Base-by-base conservation (phyloP, 1,140 invertebrate species). In the Condylostylus longicornis region DNA sequence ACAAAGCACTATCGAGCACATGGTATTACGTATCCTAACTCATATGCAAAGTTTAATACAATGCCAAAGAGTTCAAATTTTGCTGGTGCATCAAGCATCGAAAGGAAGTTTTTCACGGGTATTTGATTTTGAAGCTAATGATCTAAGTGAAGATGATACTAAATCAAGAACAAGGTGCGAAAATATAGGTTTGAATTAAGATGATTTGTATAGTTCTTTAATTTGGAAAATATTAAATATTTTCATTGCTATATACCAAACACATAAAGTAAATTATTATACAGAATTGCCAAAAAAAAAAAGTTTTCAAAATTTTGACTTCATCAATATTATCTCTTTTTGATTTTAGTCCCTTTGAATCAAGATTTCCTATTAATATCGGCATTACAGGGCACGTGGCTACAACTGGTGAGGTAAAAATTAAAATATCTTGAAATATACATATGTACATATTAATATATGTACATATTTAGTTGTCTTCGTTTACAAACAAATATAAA, bases 301-400 rank as follows among this genome's bases (percentile, higher is more conserved):
- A 23, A 6, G 22, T 23, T 23, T 23, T n/a, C n/a, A n/a, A n/a
- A n/a, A n/a, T n/a, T n/a, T n/a, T n/a, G n/a, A n/a, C n/a, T n/a
- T n/a, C n/a, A 23, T 7, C 12, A n/a, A 30, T 13, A 33, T 33
- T 17, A 5, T 6, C 18, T 38, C 44, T 46, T 41, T 52, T 56
- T 42, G 50, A 40, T 69, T 69, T 44, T 56, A 77, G 79, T 58
- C 85, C 85, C 21, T 87, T 83, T 61, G 86, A 90, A 58, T 84
- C 82, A 45, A 69, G 87, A 47, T 97, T 98, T 67, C 90, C 93
- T 7, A 94, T 97, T 50, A 93, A 94, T 60, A 78, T 94, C 46
- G 94, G 91, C 14, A 91, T 95, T 43, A 95, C 89, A 8, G 89
- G 90, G 30, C 81, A 89, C 62, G 91, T 95, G 15, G 90, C 91